phyloP scores from a whole-genome alignment of 2,888 invertebrate genomes.

The Ischnura elegans region DNA sequence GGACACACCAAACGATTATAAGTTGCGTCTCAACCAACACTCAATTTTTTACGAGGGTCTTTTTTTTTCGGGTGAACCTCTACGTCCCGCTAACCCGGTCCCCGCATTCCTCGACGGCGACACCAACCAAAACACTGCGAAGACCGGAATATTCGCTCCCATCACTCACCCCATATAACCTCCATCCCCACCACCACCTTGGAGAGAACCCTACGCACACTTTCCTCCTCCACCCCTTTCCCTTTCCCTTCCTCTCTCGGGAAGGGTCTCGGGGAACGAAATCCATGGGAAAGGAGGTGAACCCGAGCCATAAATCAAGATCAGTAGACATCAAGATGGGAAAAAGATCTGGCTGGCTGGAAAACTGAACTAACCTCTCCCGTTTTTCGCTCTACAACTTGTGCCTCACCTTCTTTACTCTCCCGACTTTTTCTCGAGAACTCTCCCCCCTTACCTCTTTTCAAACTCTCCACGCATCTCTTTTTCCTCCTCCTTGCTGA shows the following conservation, averaged over 20 bases:
- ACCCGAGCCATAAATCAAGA: constrained; percentile 61
- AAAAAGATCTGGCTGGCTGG: constrained; percentile 57
- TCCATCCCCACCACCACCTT: not conserved
- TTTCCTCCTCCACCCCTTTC: not conserved
- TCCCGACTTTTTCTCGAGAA: not conserved
- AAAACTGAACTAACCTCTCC: constrained; percentile 66
- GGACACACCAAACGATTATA: constrained; percentile 8
- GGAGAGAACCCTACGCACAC: not conserved
- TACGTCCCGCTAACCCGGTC: not conserved
- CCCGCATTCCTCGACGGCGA: not conserved
- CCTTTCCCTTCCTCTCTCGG: not conserved
- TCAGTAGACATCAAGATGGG: constrained; percentile 66
- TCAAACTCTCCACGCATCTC: not conserved
- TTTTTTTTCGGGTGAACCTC: not conserved
- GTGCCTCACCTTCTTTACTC: not conserved
- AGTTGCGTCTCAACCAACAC: constrained; percentile 31
- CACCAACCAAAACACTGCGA: constrained; percentile 45
- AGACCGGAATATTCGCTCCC: constrained; percentile 56
- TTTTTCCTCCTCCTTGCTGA: not conserved
- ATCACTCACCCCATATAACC: constrained; percentile 42
- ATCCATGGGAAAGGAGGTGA: constrained; percentile 1
- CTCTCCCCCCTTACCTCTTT: not conserved
- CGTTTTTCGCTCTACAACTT: constrained; percentile 32
- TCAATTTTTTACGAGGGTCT: constrained; percentile 19
- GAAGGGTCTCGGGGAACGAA: not conserved